Percentiles rank a stretch among this genome's conserved stretches.
These are phyloP conservation scores for Anableps anableps DNA, from an alignment of 2,797 vertebrate species.

Conservation along the genomic window DNA sequence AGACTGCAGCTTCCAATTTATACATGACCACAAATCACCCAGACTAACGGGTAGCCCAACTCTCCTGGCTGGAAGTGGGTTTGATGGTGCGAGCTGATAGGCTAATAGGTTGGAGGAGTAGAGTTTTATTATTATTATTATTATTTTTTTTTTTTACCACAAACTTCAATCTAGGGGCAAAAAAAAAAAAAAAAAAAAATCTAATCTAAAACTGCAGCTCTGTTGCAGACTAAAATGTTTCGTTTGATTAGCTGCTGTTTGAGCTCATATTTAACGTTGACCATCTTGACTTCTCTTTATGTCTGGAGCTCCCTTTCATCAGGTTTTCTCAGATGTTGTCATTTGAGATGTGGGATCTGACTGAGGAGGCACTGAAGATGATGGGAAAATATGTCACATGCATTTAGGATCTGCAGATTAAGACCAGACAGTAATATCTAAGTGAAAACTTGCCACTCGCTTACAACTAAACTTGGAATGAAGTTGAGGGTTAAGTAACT, in stretches of 20 bases:
- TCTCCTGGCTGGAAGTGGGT: slow-evolving; percentile 42
- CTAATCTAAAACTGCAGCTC: slow-evolving; percentile 13
- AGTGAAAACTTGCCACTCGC: slow-evolving; percentile 8
- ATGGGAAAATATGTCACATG: slow-evolving; percentile 25
- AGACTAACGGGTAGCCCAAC: slow-evolving; percentile 27
- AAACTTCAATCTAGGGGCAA: slow-evolving; percentile 13
- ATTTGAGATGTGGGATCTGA: slow-evolving; percentile 53
- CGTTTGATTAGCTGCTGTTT: slow-evolving; percentile 38
- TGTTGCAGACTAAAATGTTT: slow-evolving; percentile 29
- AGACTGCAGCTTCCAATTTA: slow-evolving; percentile 73
- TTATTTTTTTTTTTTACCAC: slow-evolving; percentile 17
- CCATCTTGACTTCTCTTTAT: slow-evolving; percentile 43
- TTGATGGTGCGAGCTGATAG: slow-evolving; percentile 33
- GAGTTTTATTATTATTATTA: no score
- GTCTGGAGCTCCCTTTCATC: slow-evolving; percentile 47
- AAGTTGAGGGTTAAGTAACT: neutral
- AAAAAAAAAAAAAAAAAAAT: neutral
- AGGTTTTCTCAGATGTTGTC: slow-evolving; percentile 44
- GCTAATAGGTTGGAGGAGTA: slow-evolving; percentile 35
- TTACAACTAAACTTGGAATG: neutral
- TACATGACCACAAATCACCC: slow-evolving; percentile 69
- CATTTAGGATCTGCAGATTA: slow-evolving; percentile 22
- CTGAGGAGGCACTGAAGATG: slow-evolving; percentile 52
- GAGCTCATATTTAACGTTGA: slow-evolving; percentile 30
- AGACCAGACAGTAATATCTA: neutral